Conservation (phyloP, 1,140 invertebrate genomes). For the Danaus plexippus region DNA sequence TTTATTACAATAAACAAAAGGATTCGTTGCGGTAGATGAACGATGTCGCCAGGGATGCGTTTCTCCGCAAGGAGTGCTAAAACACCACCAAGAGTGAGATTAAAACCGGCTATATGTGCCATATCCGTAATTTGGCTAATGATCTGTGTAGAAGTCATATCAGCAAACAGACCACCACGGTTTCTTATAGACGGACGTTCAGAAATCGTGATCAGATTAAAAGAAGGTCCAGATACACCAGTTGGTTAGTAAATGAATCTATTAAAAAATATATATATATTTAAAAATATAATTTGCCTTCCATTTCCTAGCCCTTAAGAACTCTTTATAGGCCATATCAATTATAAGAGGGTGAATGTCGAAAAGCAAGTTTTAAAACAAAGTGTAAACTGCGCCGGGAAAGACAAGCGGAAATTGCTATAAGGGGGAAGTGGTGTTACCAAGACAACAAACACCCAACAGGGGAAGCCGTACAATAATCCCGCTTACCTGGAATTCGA, state of each 20-base stretch:
- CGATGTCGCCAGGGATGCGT: constrained; percentile 38
- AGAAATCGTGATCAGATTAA: constrained; percentile 89
- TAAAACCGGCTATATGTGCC: constrained; percentile 39
- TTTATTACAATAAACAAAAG: constrained; percentile 42
- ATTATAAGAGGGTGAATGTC: no score
- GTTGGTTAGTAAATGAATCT: constrained; percentile 76
- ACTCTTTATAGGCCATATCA: no score
- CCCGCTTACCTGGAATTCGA: constrained; percentile 23
- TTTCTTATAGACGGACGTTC: constrained; percentile 90
- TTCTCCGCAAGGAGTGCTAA: constrained; percentile 24
- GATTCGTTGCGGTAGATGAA: constrained; percentile 55
- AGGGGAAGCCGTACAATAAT: constrained; percentile 42
- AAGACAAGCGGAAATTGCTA: constrained; percentile 37
- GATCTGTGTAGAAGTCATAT: constrained; percentile 25
- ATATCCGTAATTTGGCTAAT: constrained; percentile 26
- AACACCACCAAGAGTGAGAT: constrained; percentile 44
- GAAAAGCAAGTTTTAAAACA: no score
- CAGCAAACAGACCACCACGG: constrained; percentile 83
- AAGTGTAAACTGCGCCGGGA: constrained; percentile 18
- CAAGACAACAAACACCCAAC: constrained; percentile 58
- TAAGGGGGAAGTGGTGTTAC: constrained; percentile 43
- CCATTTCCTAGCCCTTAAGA: no score
- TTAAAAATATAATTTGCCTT: no score
- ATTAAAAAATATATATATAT: no score
- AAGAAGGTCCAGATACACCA: constrained; percentile 88